Percentiles rank a stretch among this genome's conserved stretches.
Conservation (phyloP, 2,888 invertebrate genomes). For the Luffia ferchaultella region DNA sequence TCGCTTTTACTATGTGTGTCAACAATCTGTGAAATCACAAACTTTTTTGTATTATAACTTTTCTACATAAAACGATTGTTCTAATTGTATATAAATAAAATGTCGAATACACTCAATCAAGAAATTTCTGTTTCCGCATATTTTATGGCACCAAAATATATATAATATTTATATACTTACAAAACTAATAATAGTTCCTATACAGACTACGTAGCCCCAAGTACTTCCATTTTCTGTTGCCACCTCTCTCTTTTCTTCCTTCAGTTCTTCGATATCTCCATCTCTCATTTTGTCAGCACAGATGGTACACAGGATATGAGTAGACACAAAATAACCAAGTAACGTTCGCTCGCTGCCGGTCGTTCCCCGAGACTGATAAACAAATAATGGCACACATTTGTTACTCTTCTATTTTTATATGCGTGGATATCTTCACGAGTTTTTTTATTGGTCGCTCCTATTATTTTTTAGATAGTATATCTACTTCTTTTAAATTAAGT, state of each 20-base stretch:
- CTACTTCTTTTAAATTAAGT: too few relatives aligned
- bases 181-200: constrained; percentile 69
- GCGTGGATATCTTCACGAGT: not conserved
- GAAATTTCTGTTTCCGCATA: too few relatives aligned
- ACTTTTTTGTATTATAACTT: too few relatives aligned
- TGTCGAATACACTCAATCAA: too few relatives aligned
- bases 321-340: not conserved
- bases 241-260: constrained; percentile 10
- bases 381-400: not conserved
- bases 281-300: constrained; percentile 16
- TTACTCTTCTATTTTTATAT: not conserved
- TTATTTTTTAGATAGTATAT: too few relatives aligned
- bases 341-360: constrained; percentile 13
- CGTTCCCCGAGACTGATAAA: constrained; percentile 8
- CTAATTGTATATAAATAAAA: too few relatives aligned
- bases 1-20: too few relatives aligned
- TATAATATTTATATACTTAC: too few relatives aligned
- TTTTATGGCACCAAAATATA: too few relatives aligned
- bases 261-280: constrained; percentile 17
- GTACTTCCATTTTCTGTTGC: not conserved
- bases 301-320: constrained; percentile 6
- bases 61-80: too few relatives aligned
- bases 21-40: too few relatives aligned
- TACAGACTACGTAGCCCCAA: constrained; percentile 73
- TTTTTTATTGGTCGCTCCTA: not conserved